Percentiles rank a stretch among this genome's conserved stretches.
Conservation (phyloP, 2,888 invertebrate genomes). For the Unio pictorum region DNA sequence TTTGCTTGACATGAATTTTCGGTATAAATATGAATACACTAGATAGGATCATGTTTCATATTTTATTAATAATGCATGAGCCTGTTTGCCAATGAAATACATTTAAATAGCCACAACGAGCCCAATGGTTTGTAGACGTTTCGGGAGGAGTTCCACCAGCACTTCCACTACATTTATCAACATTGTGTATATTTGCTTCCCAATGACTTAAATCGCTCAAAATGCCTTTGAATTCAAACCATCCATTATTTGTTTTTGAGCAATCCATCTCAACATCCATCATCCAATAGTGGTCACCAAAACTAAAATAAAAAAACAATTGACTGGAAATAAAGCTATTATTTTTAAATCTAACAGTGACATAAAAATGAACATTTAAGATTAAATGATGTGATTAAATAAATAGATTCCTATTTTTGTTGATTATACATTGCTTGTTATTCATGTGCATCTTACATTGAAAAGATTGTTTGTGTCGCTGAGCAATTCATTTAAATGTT, state of each 20-base stretch:
- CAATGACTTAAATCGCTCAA: slow-evolving; percentile 58
- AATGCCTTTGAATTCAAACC: slow-evolving; percentile 72
- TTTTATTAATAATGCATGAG: slow-evolving; percentile 44
- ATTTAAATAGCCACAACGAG: slow-evolving; percentile 70
- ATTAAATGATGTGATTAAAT: no score
- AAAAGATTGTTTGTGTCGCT: no score
- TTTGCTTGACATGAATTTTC: no score
- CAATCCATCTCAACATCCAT: slow-evolving; percentile 72
- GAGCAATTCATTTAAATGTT: no score
- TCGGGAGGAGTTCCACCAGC: slow-evolving; percentile 40
- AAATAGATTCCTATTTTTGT: no score
- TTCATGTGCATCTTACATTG: no score
- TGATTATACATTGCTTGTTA: no score
- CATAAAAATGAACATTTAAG: no score
- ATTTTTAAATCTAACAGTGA: no score
- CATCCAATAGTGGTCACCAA: slow-evolving; percentile 72
- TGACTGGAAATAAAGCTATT: no score
- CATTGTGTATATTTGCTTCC: slow-evolving; percentile 64
- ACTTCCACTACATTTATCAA: slow-evolving; percentile 56
- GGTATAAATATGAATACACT: no score
- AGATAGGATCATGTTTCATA: neutral
- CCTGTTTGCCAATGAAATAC: slow-evolving; percentile 65
- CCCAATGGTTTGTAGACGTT: slow-evolving; percentile 68
- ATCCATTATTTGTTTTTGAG: slow-evolving; percentile 67
- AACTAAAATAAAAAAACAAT: slow-evolving; percentile 45